These are phyloP conservation scores for Synergus japonicus DNA, from an alignment of 2,888 invertebrate genomes.

Conservation along the genomic window DNA sequence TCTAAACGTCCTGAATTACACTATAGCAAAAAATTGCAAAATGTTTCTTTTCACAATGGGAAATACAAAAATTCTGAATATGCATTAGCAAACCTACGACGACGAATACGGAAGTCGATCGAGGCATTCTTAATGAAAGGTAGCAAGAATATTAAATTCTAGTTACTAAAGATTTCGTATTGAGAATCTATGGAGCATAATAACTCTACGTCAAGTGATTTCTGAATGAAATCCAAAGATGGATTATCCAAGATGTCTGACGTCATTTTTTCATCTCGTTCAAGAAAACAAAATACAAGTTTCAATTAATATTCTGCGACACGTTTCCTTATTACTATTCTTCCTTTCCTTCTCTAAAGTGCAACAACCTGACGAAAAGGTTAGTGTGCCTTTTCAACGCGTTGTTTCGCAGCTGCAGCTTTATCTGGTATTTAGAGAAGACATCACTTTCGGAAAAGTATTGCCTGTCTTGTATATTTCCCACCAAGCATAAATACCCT, in stretches of 20 bases:
- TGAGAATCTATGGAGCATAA: not conserved
- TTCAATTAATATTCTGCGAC: slow-evolving; percentile 21
- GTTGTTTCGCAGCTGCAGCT: not conserved
- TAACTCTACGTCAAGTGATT: not conserved
- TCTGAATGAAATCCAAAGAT: not conserved
- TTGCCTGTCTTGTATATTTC: not conserved
- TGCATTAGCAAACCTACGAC: not conserved
- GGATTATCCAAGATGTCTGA: not conserved
- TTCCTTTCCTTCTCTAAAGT: not conserved
- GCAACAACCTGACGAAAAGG: not conserved
- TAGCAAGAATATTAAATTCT: not conserved
- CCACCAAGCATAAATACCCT: not conserved
- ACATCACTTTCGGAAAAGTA: not conserved
- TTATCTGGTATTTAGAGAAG: not conserved
- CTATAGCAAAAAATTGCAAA: no score
- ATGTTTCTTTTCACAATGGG: no score
- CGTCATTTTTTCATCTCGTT: not conserved
- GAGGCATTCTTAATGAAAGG: not conserved
- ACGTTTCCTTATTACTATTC: slow-evolving; percentile 9
- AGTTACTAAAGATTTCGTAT: not conserved
- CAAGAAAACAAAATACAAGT: not conserved
- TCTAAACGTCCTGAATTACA: no score
- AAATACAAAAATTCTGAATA: not conserved
- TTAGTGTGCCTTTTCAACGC: slow-evolving; percentile 5
- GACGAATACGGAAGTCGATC: not conserved